Evolutionary conservation across 2,113 vertebrate genomes (phyloP), one percentile per base, ranked within the genome.

Genomic region (Perca schrenkii): DNA sequence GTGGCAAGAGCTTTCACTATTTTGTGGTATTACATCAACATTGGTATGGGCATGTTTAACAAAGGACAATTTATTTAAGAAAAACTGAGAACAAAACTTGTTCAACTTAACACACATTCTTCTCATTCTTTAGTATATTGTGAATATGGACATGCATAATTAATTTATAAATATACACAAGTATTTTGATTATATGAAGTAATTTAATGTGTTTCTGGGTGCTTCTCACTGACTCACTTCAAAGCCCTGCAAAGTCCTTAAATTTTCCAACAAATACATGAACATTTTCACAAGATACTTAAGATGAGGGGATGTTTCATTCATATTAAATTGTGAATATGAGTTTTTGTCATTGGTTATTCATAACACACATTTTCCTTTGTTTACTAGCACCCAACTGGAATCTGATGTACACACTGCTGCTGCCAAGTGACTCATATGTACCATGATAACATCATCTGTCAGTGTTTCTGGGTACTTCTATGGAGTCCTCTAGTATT

Each of bases 401-500:
- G 14, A 54, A 66, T 62, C 22, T 53, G 34, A 19, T 62, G 46
- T 43, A 67, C 31, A 65, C 28, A 62, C 31, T 46, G 28, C 28
- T 63, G 31, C 50, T 58, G 14, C n/a, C 34, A 52, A n/a, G 6
- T 56, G 79, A 73, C 40, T 49, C 15, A 8, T 40, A 68, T 3
- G 1, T 49, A 4, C 31, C 17, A 40, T 34, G 16, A 73, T 43
- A 56, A 47, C 15, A 56, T 93, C 62, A 90, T 69, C 74, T 77
- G 75, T 86, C 87, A 17, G 54, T 84, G 77, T 94, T 96, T 89
- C 84, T 90, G 72, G 90, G 17, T 58, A 93, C 86, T 88, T 97
- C 95, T 13, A 94, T 94, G 6, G 97, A 97, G 88, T 97, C 96
- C 74, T 92, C 89, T 17, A 88, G 81, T 74, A 95, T 83, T 50